A percentile compares a stretch with the other conserved stretches of the same genome.
Evolutionary conservation across 2,113 vertebrate species (phyloP).

Genomic region (Apteryx owenii): DNA sequence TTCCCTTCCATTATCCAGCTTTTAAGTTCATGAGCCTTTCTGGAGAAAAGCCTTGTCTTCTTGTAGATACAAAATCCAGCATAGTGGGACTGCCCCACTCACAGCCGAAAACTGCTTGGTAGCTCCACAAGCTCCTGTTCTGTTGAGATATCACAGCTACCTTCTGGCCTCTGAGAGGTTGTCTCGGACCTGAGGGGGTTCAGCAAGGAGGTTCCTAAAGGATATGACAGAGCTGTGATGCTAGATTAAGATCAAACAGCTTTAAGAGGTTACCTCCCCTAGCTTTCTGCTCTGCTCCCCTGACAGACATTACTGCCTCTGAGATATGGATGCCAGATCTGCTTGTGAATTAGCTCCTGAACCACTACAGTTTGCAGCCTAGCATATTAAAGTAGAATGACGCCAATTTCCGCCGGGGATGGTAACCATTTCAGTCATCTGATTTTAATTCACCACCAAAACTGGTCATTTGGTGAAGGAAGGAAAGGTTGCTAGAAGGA

Average conservation of each 20-base stretch:
- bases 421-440: not conserved
- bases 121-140: not conserved
- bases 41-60: not conserved
- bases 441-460: not conserved
- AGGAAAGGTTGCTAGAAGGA: not conserved
- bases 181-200: not conserved
- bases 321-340: not conserved
- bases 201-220: not conserved
- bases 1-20: not conserved
- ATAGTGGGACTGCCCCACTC: not conserved
- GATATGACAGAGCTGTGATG: not conserved
- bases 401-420: not conserved
- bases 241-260: not conserved
- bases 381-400: accelerated
- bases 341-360: not conserved
- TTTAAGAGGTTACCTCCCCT: not conserved
- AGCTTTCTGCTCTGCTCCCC: not conserved
- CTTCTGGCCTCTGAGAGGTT: not conserved
- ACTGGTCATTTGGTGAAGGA: not conserved
- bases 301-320: not conserved
- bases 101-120: not conserved
- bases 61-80: not conserved
- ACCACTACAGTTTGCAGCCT: not conserved
- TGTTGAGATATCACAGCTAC: not conserved
- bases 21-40: not conserved